A percentile compares a stretch with the other conserved stretches of the same genome.
phyloP scores from a whole-genome alignment of 2,888 invertebrate species.

The Pocota personata region DNA sequence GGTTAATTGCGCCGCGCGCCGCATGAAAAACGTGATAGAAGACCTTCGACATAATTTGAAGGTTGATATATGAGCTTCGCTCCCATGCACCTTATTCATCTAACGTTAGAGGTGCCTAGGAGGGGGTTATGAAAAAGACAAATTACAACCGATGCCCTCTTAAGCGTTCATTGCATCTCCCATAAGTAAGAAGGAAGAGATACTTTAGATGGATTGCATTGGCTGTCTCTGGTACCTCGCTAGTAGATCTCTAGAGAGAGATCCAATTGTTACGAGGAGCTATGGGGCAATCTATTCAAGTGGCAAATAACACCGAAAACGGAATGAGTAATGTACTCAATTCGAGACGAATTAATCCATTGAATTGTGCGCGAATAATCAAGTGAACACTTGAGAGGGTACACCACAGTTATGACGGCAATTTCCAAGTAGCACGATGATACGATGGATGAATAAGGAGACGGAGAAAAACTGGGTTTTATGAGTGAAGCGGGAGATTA shows the following conservation, averaged over 20 bases:
- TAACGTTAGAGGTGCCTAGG: background rate
- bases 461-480: background rate
- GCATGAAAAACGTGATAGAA: constrained; percentile 9
- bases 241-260: constrained; percentile 22
- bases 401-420: constrained; percentile 9
- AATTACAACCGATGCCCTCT: constrained; percentile 41
- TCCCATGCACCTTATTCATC: background rate
- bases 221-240: constrained; percentile 22
- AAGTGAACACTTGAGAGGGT: constrained; percentile 23
- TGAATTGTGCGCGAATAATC: constrained; percentile 53
- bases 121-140: background rate
- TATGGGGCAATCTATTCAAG: constrained; percentile 61
- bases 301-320: constrained; percentile 68
- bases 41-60: constrained; percentile 51
- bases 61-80: constrained; percentile 35
- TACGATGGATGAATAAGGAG: background rate
- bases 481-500: background rate
- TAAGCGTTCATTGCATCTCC: constrained; percentile 66
- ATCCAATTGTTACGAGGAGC: constrained; percentile 48
- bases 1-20: constrained; percentile 35
- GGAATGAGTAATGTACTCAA: constrained; percentile 58
- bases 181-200: constrained; percentile 58
- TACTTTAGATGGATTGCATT: constrained; percentile 46
- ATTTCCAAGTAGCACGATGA: background rate
- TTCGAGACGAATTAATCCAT: constrained; percentile 65